Conservation (phyloP, 2,113 vertebrate genomes). For the Mus pahari region DNA sequence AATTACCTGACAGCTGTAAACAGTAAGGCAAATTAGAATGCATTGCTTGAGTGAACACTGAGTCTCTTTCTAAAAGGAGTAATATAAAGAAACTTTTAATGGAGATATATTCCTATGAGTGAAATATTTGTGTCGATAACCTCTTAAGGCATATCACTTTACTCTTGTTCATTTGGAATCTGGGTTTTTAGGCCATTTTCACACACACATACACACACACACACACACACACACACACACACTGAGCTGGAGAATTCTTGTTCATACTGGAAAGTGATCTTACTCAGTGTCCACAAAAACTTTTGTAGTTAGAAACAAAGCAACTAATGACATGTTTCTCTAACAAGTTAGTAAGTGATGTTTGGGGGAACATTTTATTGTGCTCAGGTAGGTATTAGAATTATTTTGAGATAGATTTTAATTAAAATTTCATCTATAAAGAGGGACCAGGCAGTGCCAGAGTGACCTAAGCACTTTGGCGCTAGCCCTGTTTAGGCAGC, state of each 20-base stretch:
- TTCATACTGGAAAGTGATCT: not conserved
- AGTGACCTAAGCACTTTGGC: not conserved
- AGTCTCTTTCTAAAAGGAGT: slow-evolving; percentile 24
- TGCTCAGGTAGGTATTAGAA: not conserved
- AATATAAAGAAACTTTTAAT: slow-evolving; percentile 12
- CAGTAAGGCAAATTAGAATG: slow-evolving; percentile 37
- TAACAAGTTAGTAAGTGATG: not conserved
- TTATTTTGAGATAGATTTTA: not conserved
- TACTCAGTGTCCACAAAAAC: not conserved
- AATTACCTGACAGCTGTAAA: not conserved
- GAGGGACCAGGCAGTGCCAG: not conserved
- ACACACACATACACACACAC: no score
- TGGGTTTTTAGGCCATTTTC: not conserved
- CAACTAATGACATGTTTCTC: not conserved
- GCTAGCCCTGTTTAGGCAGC: not conserved
- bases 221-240: not conserved
- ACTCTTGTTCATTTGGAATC: slow-evolving; percentile 46
- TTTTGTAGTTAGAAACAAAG: slow-evolving; percentile 9
- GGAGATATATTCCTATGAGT: slow-evolving; percentile 24
- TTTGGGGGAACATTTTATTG: not conserved
- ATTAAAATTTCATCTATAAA: slow-evolving; percentile 39
- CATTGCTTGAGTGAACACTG: not conserved
- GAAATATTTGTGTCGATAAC: slow-evolving; percentile 26
- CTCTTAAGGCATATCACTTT: not conserved
- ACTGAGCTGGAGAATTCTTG: not conserved